Evolutionary conservation across 2,113 vertebrate species (phyloP).

Genomic region (Protomyctophum bolini): DNA sequence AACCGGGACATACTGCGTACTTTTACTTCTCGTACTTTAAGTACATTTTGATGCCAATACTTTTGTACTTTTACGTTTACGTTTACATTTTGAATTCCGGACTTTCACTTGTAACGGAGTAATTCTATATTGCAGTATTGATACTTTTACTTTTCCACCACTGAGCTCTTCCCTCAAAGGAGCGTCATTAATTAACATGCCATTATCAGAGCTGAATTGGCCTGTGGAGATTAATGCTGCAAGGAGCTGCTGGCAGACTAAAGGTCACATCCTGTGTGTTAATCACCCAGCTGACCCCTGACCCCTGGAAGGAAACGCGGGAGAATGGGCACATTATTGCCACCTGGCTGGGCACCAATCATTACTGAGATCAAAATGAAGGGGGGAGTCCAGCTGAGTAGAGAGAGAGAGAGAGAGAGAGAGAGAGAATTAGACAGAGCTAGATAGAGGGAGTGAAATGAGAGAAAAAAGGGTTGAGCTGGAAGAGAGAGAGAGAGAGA

Average conservation of each 20-base stretch:
- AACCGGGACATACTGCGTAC: no score
- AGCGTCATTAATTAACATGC: slow-evolving; percentile 78
- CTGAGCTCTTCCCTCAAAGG: slow-evolving; percentile 49
- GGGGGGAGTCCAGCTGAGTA: slow-evolving; percentile 25
- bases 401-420: neutral
- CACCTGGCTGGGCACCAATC: slow-evolving; percentile 74
- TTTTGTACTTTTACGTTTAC: no score
- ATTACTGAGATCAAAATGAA: slow-evolving; percentile 50
- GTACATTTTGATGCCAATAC: no score
- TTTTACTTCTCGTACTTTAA: no score
- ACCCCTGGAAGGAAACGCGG: slow-evolving; percentile 76
- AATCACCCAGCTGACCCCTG: slow-evolving; percentile 74
- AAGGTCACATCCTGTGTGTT: slow-evolving; percentile 84
- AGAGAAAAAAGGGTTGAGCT: neutral
- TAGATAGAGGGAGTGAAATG: no score
- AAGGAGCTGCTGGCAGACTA: slow-evolving; percentile 71
- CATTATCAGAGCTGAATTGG: slow-evolving; percentile 74
- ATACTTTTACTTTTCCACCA: no score
- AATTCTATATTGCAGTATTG: no score
- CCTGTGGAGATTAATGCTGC: slow-evolving; percentile 74
- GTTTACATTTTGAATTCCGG: no score
- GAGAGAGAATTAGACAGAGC: no score
- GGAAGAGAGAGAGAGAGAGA: neutral
- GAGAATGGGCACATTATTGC: slow-evolving; percentile 78
- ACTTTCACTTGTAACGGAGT: no score